Base-by-base conservation (phyloP, 92 coral and sea anemone species). In the Porites evermanni region DNA sequence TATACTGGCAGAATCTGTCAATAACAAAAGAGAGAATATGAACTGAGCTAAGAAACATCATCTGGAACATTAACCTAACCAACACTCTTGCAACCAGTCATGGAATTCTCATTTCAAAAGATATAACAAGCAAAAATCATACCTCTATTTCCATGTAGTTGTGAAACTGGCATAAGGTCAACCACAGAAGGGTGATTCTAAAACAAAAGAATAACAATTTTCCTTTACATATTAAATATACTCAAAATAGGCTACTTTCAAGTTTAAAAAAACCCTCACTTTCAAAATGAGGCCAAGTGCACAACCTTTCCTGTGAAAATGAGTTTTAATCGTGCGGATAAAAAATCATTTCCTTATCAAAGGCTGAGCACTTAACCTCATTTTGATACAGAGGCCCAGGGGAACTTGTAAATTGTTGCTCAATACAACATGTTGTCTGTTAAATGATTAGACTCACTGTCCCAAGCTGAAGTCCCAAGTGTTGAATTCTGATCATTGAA, bases 121-220 rank as follows among this genome's bases (percentile, higher is more conserved):
- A 56, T 10, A 20, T 12, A 12, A 12, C 59, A 6, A 16, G 44
- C 18, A 19, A 70, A 38, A 10, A 4, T 38, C 9, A 13, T 86
- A 91, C 97, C 92, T 94, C 97, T 16, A 94, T 91, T 86, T 94
- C 97, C 87, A 94, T 44, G 52, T 53, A 67, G 86, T 94, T 94
- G 72, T 94, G 91, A n/a, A 94, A 83, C 88, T 94, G 97, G 72
- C 95, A 89, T 77, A 94, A 72, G 24, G 97, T 94, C 20, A 94
- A 60, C 97, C 97, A 94, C 3, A 94, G 75, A 18, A 94, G 93
- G 53, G 90, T 89, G 74, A 89, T 21, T 51, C 97, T 94, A 67
- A 14, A 29, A 53, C 16, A 83, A 12, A 52, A 2, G 32, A 72
- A 72, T 72, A 14, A 14, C 7, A 11, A 2, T 11, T 56, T 8